Percentiles rank a stretch among this genome's conserved stretches.
Conservation (phyloP, 2,113 vertebrate species). For the Mormoops blainvillei region DNA sequence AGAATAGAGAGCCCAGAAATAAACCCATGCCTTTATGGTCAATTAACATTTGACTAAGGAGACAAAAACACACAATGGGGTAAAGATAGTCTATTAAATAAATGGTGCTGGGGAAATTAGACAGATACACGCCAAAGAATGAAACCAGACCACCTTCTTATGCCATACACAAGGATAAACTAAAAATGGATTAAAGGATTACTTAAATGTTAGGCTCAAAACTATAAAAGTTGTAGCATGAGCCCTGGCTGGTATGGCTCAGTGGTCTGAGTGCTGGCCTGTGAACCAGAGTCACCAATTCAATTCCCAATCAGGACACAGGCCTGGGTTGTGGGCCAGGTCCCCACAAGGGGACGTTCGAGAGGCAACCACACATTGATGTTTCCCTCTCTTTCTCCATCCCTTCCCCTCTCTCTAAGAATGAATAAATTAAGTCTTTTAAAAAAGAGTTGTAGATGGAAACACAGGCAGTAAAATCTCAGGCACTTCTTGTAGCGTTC, state of each 20-base stretch:
- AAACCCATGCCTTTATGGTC: not conserved
- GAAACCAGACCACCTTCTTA: not conserved
- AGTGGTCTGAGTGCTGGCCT: no score
- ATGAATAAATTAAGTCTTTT: no score
- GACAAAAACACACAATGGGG: not conserved
- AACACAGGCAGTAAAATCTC: not conserved
- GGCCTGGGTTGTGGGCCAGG: no score
- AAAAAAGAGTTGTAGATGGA: not conserved
- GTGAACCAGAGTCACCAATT: no score
- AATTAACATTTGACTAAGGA: not conserved
- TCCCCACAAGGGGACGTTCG: no score
- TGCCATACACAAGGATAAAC: not conserved
- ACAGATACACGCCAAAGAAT: not conserved
- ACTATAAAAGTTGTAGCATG: not conserved
- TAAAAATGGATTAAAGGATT: not conserved
- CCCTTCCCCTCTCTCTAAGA: no score
- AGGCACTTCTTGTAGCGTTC: not conserved
- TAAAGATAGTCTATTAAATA: not conserved
- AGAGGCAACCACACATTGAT: no score
- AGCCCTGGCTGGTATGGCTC: no score
- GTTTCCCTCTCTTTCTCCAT: no score
- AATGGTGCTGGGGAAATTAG: not conserved
- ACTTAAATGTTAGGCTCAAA: not conserved
- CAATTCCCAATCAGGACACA: no score
- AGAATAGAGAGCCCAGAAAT: not conserved